phyloP scores from a whole-genome alignment of 2,888 invertebrate genomes.

The Macropis europaea region DNA sequence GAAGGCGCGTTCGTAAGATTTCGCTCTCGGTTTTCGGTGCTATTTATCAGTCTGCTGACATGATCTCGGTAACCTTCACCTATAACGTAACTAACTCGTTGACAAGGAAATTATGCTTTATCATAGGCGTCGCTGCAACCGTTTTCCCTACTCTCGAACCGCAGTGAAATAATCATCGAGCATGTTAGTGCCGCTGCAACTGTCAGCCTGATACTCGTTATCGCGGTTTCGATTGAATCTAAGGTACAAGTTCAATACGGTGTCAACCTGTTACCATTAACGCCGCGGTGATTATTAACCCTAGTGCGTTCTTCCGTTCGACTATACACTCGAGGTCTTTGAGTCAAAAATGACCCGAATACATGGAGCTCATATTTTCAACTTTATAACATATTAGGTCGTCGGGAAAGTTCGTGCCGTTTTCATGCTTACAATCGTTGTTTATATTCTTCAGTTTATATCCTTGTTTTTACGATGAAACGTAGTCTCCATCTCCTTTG shows the following conservation, averaged over 20 bases:
- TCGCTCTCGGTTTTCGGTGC: conserved; percentile 6
- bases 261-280: no score
- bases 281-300: no score
- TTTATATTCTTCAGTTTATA: no score
- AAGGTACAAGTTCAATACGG: neutral
- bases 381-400: no score
- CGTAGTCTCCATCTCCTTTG: no score
- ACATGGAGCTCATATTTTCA: no score
- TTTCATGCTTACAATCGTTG: no score
- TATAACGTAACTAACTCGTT: conserved; percentile 24
- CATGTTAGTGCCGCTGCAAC: neutral
- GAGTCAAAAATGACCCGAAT: no score
- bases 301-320: no score
- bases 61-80: conserved; percentile 43
- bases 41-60: conserved; percentile 10
- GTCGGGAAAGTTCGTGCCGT: no score
- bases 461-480: no score
- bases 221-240: conserved; percentile 1
- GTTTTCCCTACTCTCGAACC: conserved; percentile 21
- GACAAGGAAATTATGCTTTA: conserved; percentile 30
- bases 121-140: conserved; percentile 29
- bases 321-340: no score
- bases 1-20: neutral
- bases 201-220: conserved; percentile 3
- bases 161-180: neutral